Percentiles rank a stretch among this genome's conserved stretches.
Conservation (phyloP, 1,140 invertebrate species). For the Globodera rostochiensis region DNA sequence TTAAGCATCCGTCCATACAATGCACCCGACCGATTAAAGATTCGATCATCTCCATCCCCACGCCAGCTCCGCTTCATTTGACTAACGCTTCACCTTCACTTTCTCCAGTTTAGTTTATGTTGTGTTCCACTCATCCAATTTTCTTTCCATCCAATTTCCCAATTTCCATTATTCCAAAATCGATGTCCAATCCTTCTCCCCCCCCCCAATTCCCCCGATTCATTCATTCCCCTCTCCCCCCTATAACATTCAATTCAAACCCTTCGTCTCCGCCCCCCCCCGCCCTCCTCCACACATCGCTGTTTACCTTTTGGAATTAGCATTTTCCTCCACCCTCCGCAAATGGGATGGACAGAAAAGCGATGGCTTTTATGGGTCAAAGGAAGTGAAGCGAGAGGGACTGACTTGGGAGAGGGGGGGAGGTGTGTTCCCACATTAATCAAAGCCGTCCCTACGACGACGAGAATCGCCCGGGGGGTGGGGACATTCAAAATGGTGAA, state of each 20-base stretch:
- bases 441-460: not conserved
- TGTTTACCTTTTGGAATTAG: conserved; percentile 3
- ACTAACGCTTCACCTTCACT: not conserved
- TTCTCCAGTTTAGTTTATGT: not conserved
- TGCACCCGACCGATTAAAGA: too few species aligned
- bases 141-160: not conserved
- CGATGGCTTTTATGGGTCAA: conserved; percentile 3
- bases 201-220: too few species aligned
- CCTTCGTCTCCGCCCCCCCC: not conserved
- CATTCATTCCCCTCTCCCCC: not conserved
- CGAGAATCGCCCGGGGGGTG: not conserved
- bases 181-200: not conserved
- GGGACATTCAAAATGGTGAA: not conserved
- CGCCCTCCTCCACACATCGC: not conserved
- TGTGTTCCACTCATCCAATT: not conserved
- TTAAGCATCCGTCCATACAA: too few species aligned
- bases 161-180: not conserved
- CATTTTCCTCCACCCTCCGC: not conserved
- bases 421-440: not conserved
- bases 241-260: conserved; percentile 4
- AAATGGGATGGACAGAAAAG: conserved; percentile 2
- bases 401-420: not conserved
- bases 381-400: not conserved
- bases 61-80: not conserved
- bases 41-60: not conserved